These are phyloP conservation scores for Marmota flaviventris DNA, from an alignment of 2,113 vertebrate species.

Conservation along the genomic window DNA sequence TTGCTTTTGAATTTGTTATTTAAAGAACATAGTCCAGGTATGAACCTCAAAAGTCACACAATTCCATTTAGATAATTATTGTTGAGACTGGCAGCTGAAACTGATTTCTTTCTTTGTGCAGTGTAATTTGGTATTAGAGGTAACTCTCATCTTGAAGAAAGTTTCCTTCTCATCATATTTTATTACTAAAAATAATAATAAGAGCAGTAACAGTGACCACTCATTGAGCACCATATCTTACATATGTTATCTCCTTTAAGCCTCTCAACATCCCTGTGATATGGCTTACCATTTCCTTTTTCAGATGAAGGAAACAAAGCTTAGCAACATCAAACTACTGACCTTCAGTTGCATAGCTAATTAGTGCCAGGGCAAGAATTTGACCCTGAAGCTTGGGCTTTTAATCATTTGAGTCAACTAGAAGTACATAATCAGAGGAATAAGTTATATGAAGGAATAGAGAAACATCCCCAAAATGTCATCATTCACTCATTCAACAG, in stretches of 20 bases:
- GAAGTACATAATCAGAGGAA: conserved; percentile 42
- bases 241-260: neutral
- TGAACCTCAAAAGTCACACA: neutral
- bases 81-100: conserved; percentile 9
- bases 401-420: conserved; percentile 1
- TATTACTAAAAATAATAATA: neutral
- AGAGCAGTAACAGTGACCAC: neutral
- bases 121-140: neutral
- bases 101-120: neutral
- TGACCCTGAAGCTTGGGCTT: neutral
- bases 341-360: neutral
- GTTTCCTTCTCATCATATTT: neutral
- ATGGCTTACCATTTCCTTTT: neutral
- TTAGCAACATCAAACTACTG: neutral
- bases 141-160: neutral
- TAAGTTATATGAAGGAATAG: neutral
- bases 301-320: neutral
- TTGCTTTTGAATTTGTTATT: neutral
- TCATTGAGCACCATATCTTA: neutral
- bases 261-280: neutral
- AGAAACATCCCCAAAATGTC: neutral
- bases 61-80: conserved; percentile 35
- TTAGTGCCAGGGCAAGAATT: neutral
- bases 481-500: neutral
- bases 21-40: neutral